Conservation (phyloP, 2,888 invertebrate genomes). For the Brachypalpus laphriformis region DNA sequence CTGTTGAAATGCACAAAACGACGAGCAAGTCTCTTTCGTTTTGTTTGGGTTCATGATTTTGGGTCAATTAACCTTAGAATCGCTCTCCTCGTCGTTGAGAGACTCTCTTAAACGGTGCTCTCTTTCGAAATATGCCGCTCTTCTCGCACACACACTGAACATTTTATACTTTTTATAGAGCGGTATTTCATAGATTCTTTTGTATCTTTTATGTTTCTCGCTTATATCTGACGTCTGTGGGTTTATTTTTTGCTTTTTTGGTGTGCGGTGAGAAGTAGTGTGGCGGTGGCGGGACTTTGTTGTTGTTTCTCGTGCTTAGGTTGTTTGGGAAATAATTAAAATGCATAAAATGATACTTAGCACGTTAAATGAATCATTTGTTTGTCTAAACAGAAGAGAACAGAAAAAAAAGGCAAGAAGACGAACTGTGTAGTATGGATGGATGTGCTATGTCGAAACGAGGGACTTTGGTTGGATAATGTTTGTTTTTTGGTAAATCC, state of each 20-base stretch:
- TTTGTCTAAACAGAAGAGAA: conserved; percentile 44
- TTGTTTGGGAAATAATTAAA: conserved; percentile 60
- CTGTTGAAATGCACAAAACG: conserved; percentile 52
- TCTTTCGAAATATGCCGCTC: background rate
- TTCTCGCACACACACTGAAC: background rate
- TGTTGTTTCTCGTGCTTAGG: conserved; percentile 10
- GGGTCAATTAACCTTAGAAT: conserved; percentile 65
- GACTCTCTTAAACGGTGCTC: conserved; percentile 8
- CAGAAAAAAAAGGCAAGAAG: background rate
- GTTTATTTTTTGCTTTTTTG: conserved; percentile 2
- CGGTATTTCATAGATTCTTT: conserved; percentile 48
- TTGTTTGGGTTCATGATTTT: conserved; percentile 64
- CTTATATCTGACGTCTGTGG: conserved; percentile 43
- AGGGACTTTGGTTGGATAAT: conserved; percentile 3
- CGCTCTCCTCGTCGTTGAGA: conserved; percentile 23
- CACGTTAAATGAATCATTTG: conserved; percentile 60
- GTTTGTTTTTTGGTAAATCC: conserved; percentile 29
- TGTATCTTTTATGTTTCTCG: conserved; percentile 49
- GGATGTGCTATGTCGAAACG: background rate
- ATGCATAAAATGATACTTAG: conserved; percentile 62
- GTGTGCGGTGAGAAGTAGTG: background rate
- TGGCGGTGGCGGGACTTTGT: conserved; percentile 31
- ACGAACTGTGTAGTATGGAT: background rate
- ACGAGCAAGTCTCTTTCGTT: conserved; percentile 31
- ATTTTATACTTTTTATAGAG: conserved; percentile 44